Evolutionary conservation across 2,888 invertebrate genomes (phyloP).

Genomic region (Plemyria rubiginata): DNA sequence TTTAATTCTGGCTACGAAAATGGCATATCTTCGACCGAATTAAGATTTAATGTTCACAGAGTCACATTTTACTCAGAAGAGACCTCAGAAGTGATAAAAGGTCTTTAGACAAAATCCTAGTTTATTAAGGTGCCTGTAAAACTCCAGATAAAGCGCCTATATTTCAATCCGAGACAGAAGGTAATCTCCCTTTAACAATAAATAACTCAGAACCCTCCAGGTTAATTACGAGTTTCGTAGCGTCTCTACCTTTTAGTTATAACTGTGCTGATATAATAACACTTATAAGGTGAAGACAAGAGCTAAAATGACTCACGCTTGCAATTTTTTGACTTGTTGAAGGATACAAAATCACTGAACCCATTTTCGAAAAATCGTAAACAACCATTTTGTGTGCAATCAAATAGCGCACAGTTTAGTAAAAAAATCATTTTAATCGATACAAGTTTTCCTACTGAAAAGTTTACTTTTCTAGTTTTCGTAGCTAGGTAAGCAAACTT

Average conservation of each 20-base stretch:
- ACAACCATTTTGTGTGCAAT: no score
- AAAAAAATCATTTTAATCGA: no score
- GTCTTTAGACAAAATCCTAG: conserved; percentile 34
- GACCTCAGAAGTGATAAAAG: conserved; percentile 9
- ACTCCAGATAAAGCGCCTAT: conserved; percentile 48
- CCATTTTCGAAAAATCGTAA: no score
- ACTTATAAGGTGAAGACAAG: no score
- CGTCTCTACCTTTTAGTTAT: conserved; percentile 26
- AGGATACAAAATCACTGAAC: no score
- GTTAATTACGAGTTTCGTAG: conserved; percentile 36
- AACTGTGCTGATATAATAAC: conserved; percentile 11
- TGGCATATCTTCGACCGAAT: neutral
- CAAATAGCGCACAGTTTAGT: no score
- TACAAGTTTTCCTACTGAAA: no score
- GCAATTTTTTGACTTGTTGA: no score
- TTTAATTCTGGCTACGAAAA: neutral
- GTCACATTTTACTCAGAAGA: conserved; percentile 2
- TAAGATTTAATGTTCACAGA: neutral
- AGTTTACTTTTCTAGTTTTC: no score
- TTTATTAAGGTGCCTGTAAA: conserved; percentile 50
- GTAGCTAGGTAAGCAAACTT: no score
- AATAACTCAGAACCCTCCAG: conserved; percentile 39
- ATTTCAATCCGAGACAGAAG: conserved; percentile 48
- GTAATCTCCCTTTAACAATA: conserved; percentile 48
- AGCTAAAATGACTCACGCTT: no score